Percentiles rank a stretch among this genome's conserved stretches.
Evolutionary conservation across 2,888 invertebrate species (phyloP).

Genomic region (Rhingia campestris): DNA sequence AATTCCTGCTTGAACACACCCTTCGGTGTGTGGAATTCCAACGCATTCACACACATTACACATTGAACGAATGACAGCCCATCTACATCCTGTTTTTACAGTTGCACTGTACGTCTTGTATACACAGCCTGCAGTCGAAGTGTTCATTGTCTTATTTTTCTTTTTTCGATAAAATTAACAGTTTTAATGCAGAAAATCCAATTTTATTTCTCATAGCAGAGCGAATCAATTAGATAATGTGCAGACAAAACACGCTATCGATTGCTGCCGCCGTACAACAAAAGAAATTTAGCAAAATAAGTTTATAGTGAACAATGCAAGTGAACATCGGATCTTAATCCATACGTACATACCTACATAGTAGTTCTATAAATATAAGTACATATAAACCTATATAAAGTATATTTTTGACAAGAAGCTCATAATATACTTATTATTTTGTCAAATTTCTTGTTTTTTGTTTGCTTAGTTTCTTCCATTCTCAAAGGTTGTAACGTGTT

Average conservation of each 20-base stretch:
- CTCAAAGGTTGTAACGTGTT: conserved; percentile 12
- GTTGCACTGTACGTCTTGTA: conserved; percentile 67
- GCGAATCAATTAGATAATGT: conserved; percentile 68
- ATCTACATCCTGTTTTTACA: conserved; percentile 38
- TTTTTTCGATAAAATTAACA: conserved; percentile 56
- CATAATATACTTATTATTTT: conserved; percentile 29
- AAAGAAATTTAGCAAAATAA: conserved; percentile 60
- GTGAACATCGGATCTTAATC: conserved; percentile 70
- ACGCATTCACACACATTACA: background rate
- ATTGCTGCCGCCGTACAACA: conserved; percentile 61
- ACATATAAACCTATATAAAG: conserved; percentile 27
- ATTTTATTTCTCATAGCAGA: conserved; percentile 52
- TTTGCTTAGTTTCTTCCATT: background rate
- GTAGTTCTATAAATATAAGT: conserved; percentile 50
- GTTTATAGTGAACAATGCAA: conserved; percentile 71
- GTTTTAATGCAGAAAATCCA: conserved; percentile 56
- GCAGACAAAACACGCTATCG: conserved; percentile 54
- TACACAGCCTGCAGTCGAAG: conserved; percentile 70
- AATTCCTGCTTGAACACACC: background rate
- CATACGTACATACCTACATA: conserved; percentile 47
- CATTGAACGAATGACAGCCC: conserved; percentile 19
- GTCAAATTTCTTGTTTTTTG: conserved; percentile 16
- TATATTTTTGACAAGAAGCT: conserved; percentile 66
- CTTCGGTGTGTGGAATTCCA: conserved; percentile 1
- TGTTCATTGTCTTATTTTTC: conserved; percentile 62